Conservation (phyloP, 2,113 vertebrate species). For the Platichthys flesus region DNA sequence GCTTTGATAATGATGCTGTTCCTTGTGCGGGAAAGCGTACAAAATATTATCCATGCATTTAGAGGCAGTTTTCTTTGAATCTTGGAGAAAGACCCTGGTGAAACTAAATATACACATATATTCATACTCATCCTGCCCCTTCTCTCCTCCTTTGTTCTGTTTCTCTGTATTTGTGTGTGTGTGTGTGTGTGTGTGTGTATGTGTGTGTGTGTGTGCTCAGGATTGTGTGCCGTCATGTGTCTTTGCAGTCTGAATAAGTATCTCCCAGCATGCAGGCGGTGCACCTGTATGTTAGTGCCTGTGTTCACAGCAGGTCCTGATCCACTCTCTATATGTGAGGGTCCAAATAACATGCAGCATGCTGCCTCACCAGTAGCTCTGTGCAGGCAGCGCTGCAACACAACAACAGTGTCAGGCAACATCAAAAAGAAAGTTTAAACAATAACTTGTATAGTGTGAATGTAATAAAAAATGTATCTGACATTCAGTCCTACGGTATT, state of each 20-base stretch:
- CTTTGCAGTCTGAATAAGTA: slow-evolving; percentile 51
- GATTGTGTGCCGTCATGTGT: neutral
- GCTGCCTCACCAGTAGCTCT: slow-evolving; percentile 20
- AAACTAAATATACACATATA: slow-evolving; percentile 15
- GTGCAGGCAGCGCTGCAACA: slow-evolving; percentile 14
- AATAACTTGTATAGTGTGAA: too few species aligned
- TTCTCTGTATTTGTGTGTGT: slow-evolving; percentile 1
- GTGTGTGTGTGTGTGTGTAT: slow-evolving; percentile 4
- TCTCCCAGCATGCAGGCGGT: slow-evolving; percentile 45
- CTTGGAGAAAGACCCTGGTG: neutral
- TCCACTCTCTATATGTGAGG: slow-evolving; percentile 42
- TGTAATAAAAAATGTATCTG: too few species aligned
- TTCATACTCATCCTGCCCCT: slow-evolving; percentile 2
- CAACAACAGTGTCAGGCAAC: neutral
- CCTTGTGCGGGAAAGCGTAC: slow-evolving; percentile 21
- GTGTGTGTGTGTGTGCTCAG: neutral
- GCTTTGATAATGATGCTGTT: slow-evolving; percentile 37
- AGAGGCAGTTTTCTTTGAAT: slow-evolving; percentile 17
- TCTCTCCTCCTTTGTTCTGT: neutral
- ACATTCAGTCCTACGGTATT: too few species aligned
- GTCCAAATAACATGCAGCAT: slow-evolving; percentile 39
- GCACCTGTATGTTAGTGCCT: slow-evolving; percentile 53
- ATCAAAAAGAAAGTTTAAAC: neutral
- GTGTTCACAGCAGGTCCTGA: slow-evolving; percentile 61
- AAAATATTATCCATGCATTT: slow-evolving; percentile 29